A percentile compares a stretch with the other conserved stretches of the same genome.
Conservation (phyloP, 2,888 invertebrate genomes). For the Mylabris sibirica region DNA sequence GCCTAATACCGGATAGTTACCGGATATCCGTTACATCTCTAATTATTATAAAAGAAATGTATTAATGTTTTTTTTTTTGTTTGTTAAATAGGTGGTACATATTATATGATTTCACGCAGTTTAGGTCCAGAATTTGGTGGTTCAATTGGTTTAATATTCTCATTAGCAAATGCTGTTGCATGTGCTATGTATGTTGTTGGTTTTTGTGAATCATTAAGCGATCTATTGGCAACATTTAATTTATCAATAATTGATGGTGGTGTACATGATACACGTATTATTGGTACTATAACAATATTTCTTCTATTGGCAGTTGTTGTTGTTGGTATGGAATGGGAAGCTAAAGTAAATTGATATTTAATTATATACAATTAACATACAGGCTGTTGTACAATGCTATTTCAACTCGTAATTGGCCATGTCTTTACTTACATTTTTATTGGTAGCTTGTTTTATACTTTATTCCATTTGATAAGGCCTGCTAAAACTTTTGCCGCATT, state of each 20-base stretch:
- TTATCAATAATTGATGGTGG: conserved; percentile 72
- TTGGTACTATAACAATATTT: conserved; percentile 84
- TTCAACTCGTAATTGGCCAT: no score
- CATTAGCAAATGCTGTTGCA: conserved; percentile 95
- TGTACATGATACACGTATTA: conserved; percentile 78
- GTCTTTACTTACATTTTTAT: no score
- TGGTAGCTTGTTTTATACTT: no score
- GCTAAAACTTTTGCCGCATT: no score
- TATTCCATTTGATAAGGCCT: no score
- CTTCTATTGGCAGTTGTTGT: conserved; percentile 86
- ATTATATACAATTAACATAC: no score
- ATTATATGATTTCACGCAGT: conserved; percentile 97
- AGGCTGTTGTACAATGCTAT: no score
- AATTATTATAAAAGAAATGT: neutral
- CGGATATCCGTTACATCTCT: no score
- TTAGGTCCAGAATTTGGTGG: conserved; percentile 97
- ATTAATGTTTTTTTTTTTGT: conserved; percentile 35
- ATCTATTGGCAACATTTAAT: conserved; percentile 68
- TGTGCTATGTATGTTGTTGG: conserved; percentile 99
- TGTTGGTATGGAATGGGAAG: conserved; percentile 97
- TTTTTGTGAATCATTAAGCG: conserved; percentile 89
- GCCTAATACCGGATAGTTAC: no score
- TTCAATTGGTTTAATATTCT: conserved; percentile 94
- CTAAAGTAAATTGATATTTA: no score
- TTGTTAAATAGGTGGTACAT: conserved; percentile 85